phyloP scores from a whole-genome alignment of 2,888 invertebrate genomes.

The Luffia ferchaultella region DNA sequence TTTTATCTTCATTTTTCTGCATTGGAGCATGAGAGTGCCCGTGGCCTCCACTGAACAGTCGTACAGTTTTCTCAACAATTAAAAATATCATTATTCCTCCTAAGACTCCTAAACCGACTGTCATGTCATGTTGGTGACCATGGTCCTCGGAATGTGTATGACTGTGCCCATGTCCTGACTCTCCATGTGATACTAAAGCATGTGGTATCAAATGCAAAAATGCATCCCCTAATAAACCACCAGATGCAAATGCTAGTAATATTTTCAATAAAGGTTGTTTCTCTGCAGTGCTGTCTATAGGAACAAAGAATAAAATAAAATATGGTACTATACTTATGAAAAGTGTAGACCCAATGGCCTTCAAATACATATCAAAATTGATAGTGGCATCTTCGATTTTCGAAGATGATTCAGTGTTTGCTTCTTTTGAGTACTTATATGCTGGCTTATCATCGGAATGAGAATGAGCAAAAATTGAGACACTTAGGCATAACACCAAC shows the following conservation, averaged over 20 bases:
- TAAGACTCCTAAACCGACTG: slow-evolving; percentile 93
- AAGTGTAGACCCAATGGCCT: slow-evolving; percentile 89
- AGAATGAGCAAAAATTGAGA: slow-evolving; percentile 39
- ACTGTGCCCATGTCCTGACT: slow-evolving; percentile 56
- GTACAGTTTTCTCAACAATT: slow-evolving; percentile 91
- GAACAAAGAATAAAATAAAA: slow-evolving; percentile 91
- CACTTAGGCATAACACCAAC: not conserved
- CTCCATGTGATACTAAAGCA: slow-evolving; percentile 68
- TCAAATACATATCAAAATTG: slow-evolving; percentile 70
- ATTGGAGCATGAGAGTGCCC: slow-evolving; percentile 74
- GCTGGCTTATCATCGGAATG: slow-evolving; percentile 73
- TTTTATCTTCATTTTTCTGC: slow-evolving; percentile 49
- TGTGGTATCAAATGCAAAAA: slow-evolving; percentile 99
- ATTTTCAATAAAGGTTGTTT: slow-evolving; percentile 90
- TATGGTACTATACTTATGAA: slow-evolving; percentile 96
- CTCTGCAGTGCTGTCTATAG: slow-evolving; percentile 85
- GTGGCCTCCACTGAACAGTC: slow-evolving; percentile 85
- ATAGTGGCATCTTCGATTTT: slow-evolving; percentile 44
- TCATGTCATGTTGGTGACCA: slow-evolving; percentile 77
- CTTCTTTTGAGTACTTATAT: slow-evolving; percentile 85
- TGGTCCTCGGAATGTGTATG: slow-evolving; percentile 60
- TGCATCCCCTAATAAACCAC: slow-evolving; percentile 96
- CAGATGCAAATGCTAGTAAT: slow-evolving; percentile 91
- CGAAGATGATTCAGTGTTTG: slow-evolving; percentile 32
- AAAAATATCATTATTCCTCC: slow-evolving; percentile 93